These are phyloP conservation scores for Tupaia tana DNA, from an alignment of 2,113 vertebrate genomes.

Conservation along the genomic window DNA sequence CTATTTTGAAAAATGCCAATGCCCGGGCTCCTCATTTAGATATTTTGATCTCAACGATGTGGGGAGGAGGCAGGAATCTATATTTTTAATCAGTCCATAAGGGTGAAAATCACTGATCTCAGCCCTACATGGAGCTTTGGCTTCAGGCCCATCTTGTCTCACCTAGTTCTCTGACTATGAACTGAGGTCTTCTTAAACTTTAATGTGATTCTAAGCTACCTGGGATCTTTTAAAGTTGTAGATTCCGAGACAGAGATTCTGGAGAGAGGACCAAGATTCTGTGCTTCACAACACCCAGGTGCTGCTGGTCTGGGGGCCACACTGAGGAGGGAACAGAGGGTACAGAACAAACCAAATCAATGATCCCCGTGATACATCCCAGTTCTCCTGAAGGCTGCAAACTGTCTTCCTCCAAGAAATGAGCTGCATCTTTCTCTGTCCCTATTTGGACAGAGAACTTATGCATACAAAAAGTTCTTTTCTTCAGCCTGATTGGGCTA, in stretches of 20 bases:
- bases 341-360: neutral
- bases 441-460: too few relatives aligned
- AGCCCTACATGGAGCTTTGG: neutral
- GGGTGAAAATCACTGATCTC: neutral
- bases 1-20: constrained; percentile 1
- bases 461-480: neutral
- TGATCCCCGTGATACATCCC: neutral
- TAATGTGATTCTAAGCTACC: too few relatives aligned
- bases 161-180: neutral
- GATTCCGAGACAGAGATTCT: neutral
- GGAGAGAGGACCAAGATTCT: neutral
- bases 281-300: neutral
- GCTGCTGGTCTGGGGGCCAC: neutral
- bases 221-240: neutral
- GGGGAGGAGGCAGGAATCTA: too few relatives aligned
- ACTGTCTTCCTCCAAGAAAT: too few relatives aligned
- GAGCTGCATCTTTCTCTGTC: too few relatives aligned
- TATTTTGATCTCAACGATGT: neutral
- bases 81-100: neutral
- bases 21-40: neutral
- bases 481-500: neutral
- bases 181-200: neutral
- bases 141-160: neutral
- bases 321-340: neutral
- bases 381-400: too few relatives aligned